Evolutionary conservation across 2,888 invertebrate species (phyloP).

Genomic region (Stenoptilia bipunctidactyla): DNA sequence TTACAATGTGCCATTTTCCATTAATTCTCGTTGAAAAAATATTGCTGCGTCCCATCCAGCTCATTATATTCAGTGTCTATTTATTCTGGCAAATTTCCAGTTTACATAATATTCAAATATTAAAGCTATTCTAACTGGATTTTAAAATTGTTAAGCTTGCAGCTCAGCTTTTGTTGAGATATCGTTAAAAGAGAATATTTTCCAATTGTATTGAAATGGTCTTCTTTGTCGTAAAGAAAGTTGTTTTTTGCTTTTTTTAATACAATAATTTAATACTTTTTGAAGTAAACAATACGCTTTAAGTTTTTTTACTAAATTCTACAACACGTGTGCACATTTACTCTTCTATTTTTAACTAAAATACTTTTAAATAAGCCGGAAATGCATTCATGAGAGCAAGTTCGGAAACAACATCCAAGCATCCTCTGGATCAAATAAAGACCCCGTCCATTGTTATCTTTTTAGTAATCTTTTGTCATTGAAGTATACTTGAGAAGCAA

Average conservation of each 20-base stretch:
- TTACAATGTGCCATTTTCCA: conserved; percentile 31
- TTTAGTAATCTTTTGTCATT: conserved; percentile 44
- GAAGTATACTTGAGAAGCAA: conserved; percentile 44
- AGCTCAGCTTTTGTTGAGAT: too few species aligned
- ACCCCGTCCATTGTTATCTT: conserved; percentile 4
- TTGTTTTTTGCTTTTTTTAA: too few species aligned
- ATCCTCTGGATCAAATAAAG: not conserved
- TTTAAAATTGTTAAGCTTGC: too few species aligned
- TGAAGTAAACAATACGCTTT: too few species aligned
- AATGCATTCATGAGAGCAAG: conserved; percentile 1
- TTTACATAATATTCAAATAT: not conserved
- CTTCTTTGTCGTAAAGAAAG: too few species aligned
- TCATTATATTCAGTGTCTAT: conserved; percentile 1
- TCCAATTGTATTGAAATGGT: too few species aligned
- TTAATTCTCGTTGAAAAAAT: conserved; percentile 22
- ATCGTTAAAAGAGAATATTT: too few species aligned
- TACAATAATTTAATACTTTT: too few species aligned
- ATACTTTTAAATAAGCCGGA: conserved; percentile 1
- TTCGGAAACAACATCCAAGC: not conserved
- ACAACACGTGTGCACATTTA: not conserved
- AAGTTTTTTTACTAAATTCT: too few species aligned
- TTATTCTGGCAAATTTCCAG: not conserved
- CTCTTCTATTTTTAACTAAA: not conserved
- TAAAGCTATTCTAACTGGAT: not conserved
- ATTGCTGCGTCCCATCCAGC: not conserved